phyloP scores from a whole-genome alignment of 2,888 invertebrate genomes.

The Amblyjoppa proteus region DNA sequence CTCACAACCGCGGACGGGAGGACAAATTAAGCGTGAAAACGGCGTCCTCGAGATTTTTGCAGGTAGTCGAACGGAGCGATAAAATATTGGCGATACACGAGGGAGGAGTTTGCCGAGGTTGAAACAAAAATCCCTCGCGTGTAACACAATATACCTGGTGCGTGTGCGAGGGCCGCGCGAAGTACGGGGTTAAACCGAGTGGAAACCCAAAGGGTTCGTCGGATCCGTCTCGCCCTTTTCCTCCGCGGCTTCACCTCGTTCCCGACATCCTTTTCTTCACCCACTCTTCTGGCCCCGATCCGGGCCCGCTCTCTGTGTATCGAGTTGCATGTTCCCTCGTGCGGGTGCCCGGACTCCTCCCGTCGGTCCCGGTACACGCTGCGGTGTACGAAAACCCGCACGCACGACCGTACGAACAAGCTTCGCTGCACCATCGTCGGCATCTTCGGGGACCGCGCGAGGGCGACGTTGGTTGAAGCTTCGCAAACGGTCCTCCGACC shows the following conservation, averaged over 20 bases:
- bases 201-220: conserved; percentile 73
- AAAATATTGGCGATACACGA: neutral
- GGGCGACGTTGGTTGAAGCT: conserved; percentile 53
- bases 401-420: conserved; percentile 54
- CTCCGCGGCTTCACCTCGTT: conserved; percentile 16
- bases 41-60: neutral
- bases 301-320: conserved; percentile 71
- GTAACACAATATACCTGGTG: conserved; percentile 80
- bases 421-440: conserved; percentile 29
- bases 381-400: conserved; percentile 51
- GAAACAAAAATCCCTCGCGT: conserved; percentile 71
- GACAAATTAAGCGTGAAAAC: conserved; percentile 21
- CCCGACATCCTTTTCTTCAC: neutral
- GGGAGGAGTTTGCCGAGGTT: conserved; percentile 68
- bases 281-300: neutral
- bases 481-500: conserved; percentile 22
- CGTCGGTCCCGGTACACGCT: neutral
- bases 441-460: conserved; percentile 46
- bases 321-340: conserved; percentile 73
- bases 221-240: conserved; percentile 12
- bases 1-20: neutral
- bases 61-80: neutral
- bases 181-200: conserved; percentile 79
- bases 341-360: conserved; percentile 26
- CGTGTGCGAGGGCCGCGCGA: conserved; percentile 71